Evolutionary conservation across 2,888 invertebrate species (phyloP).

Genomic region (Sphaerophoria rueppellii): DNA sequence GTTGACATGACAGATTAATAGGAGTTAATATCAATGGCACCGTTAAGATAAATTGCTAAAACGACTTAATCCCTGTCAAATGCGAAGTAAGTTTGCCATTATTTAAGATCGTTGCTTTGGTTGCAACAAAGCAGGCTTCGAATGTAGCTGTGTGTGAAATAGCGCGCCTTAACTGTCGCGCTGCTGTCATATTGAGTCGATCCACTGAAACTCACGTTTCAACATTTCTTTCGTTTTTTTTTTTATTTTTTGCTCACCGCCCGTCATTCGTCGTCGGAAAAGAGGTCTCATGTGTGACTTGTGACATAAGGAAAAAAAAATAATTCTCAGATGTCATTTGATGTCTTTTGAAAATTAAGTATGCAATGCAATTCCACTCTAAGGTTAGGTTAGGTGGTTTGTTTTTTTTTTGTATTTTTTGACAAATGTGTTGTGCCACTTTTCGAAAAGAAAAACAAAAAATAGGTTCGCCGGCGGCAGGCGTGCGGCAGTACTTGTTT

Average conservation of each 20-base stretch:
- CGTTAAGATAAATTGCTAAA: conserved; percentile 70
- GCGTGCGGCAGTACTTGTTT: too few relatives aligned
- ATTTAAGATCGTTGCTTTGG: conserved; percentile 56
- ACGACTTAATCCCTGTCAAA: conserved; percentile 71
- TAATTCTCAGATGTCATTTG: conserved; percentile 24
- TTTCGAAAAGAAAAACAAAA: neutral
- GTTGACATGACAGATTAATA: conserved; percentile 71
- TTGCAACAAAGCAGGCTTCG: conserved; percentile 40
- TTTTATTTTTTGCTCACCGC: neutral
- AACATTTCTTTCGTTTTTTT: conserved; percentile 25
- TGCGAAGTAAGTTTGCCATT: conserved; percentile 69
- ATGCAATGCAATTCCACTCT: conserved; percentile 41
- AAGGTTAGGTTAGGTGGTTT: conserved; percentile 30
- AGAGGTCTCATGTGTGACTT: conserved; percentile 28
- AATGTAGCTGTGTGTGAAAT: conserved; percentile 19
- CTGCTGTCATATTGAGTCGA: conserved; percentile 44
- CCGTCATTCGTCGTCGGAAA: conserved; percentile 2
- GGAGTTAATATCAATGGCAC: conserved; percentile 70
- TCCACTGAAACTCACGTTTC: conserved; percentile 33
- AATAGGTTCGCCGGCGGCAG: conserved; percentile 6
- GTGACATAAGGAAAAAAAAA: conserved; percentile 25
- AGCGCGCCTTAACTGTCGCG: conserved; percentile 44
- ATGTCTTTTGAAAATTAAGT: conserved; percentile 5
- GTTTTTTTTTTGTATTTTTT: conserved; percentile 11
- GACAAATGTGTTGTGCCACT: conserved; percentile 60